These are phyloP conservation scores for Rhogogaster chlorosoma DNA, from an alignment of 2,888 invertebrate species.

Conservation along the genomic window DNA sequence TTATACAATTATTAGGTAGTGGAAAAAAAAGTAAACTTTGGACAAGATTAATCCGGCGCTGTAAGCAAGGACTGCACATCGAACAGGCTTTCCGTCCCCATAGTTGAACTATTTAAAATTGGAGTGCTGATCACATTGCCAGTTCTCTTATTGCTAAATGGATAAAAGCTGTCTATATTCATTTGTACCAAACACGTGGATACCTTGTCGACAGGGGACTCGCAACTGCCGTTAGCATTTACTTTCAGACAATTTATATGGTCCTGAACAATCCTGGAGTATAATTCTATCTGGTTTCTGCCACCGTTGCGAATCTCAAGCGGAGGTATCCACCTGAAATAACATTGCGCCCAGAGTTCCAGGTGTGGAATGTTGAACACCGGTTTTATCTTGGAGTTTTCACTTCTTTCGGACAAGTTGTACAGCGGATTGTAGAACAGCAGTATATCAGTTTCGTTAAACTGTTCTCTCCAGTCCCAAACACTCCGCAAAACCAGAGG, in stretches of 20 bases:
- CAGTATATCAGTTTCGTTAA: constrained; percentile 88
- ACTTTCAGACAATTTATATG: constrained; percentile 78
- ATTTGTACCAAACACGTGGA: constrained; percentile 70
- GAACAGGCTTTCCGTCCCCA: constrained; percentile 82
- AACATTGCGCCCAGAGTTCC: constrained; percentile 93
- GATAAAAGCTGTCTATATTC: constrained; percentile 76
- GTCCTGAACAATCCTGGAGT: constrained; percentile 77
- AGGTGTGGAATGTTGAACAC: constrained; percentile 80
- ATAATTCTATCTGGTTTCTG: constrained; percentile 81
- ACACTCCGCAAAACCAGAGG: constrained; percentile 86
- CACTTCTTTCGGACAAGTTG: constrained; percentile 65
- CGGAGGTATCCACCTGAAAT: constrained; percentile 92
- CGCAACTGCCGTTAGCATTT: constrained; percentile 65
- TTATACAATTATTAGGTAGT: neutral
- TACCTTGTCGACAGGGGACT: constrained; percentile 68
- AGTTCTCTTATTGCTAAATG: constrained; percentile 72
- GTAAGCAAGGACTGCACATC: constrained; percentile 87
- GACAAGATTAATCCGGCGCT: constrained; percentile 81
- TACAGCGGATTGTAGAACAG: constrained; percentile 93
- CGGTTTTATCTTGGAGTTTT: constrained; percentile 76
- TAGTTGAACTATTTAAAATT: constrained; percentile 81
- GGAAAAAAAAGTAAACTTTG: neutral
- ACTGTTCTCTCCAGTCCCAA: constrained; percentile 96
- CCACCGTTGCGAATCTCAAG: constrained; percentile 89
- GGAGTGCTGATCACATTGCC: constrained; percentile 72